These are phyloP conservation scores for Lepilemur septentrionalis DNA, from an alignment of 2,797 vertebrate species.

Conservation along the genomic window DNA sequence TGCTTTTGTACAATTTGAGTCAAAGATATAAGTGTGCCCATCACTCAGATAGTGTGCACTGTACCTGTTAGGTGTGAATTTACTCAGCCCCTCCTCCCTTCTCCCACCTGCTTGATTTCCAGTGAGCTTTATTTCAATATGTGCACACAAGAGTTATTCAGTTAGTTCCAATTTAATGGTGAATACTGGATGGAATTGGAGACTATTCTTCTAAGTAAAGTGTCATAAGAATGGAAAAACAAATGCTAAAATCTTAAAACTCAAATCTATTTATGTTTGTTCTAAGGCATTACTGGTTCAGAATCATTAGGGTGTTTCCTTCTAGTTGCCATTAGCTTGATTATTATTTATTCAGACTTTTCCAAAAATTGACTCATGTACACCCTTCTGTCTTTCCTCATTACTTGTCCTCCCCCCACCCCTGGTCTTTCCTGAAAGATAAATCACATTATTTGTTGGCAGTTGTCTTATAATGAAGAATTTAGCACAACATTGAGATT, in stretches of 20 bases:
- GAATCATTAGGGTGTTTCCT: conserved; percentile 71
- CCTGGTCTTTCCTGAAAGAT: conserved; percentile 62
- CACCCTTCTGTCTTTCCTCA: conserved; percentile 55
- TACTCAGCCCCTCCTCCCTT: no score
- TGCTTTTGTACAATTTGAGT: no score
- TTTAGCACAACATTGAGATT: conserved; percentile 41
- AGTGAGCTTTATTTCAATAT: no score
- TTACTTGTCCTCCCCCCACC: not conserved
- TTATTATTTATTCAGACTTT: conserved; percentile 76
- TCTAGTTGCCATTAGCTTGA: conserved; percentile 72
- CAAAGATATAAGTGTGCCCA: no score
- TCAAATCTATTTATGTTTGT: conserved; percentile 54
- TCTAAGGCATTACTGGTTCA: conserved; percentile 49
- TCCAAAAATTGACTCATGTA: conserved; percentile 77
- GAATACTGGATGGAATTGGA: no score
- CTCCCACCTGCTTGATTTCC: no score
- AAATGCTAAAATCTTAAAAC: conserved; percentile 57
- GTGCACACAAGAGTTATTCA: no score
- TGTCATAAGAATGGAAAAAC: not conserved
- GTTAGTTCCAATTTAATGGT: no score
- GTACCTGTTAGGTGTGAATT: no score
- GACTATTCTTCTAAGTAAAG: no score
- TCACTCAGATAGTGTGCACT: no score
- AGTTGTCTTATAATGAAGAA: conserved; percentile 9
- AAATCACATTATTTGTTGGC: conserved; percentile 70